These are phyloP conservation scores for Proteles cristata DNA, from an alignment of 2,113 vertebrate species.

Conservation along the genomic window DNA sequence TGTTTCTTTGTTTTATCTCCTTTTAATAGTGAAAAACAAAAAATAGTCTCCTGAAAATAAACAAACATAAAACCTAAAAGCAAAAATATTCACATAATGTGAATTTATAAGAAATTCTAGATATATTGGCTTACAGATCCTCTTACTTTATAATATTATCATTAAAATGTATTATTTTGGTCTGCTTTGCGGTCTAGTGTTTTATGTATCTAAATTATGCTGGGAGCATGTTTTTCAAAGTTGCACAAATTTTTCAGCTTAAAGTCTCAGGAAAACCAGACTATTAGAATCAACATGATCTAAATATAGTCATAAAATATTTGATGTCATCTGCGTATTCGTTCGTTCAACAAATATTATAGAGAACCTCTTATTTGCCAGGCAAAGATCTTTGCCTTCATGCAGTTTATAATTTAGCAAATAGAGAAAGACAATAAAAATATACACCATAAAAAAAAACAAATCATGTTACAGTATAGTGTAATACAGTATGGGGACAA, in stretches of 20 bases:
- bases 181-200: background rate
- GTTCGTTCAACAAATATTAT: background rate
- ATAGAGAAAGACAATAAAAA: background rate
- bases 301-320: background rate
- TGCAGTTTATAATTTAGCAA: background rate
- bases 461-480: background rate
- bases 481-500: background rate
- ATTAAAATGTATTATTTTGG: constrained; percentile 57
- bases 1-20: background rate
- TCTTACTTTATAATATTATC: constrained; percentile 50
- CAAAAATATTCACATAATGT: background rate
- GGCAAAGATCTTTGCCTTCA: background rate
- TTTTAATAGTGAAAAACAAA: background rate
- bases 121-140: background rate
- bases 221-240: constrained; percentile 15
- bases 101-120: constrained; percentile 9
- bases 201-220: constrained; percentile 61
- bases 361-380: background rate
- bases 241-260: background rate
- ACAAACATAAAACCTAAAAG: background rate
- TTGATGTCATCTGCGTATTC: background rate
- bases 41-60: background rate
- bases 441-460: background rate
- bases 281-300: constrained; percentile 34
- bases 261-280: constrained; percentile 12